Percentiles rank a stretch among this genome's conserved stretches.
phyloP scores from a whole-genome alignment of 2,113 vertebrate genomes.

The Nibea albiflora region DNA sequence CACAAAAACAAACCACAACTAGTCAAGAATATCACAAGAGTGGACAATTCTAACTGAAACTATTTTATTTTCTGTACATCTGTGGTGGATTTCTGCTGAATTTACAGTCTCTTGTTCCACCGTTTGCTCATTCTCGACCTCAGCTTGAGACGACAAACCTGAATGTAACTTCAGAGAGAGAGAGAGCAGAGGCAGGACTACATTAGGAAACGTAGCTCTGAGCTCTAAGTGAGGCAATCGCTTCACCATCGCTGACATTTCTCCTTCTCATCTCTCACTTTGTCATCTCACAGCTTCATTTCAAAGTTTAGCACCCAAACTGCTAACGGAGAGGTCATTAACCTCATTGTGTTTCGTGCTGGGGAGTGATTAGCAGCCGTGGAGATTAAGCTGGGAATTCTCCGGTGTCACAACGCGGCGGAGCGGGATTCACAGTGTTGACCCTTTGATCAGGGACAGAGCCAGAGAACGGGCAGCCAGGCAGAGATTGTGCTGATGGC shows the following conservation, averaged over 20 bases:
- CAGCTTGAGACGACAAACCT: neutral
- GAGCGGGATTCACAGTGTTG: slow-evolving; percentile 54
- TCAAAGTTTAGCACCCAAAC: slow-evolving; percentile 27
- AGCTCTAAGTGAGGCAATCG: neutral
- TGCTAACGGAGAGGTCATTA: slow-evolving; percentile 45
- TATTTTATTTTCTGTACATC: neutral
- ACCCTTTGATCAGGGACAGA: slow-evolving; percentile 68
- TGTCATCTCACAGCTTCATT: slow-evolving; percentile 29
- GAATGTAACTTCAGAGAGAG: neutral
- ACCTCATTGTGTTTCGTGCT: slow-evolving; percentile 41
- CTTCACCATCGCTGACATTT: neutral
- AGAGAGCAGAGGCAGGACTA: neutral
- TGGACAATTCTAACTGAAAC: neutral
- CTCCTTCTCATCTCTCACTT: slow-evolving; percentile 2
- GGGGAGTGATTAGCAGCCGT: slow-evolving; percentile 53
- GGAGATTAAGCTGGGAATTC: slow-evolving; percentile 59
- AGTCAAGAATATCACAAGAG: neutral
- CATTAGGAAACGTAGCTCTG: neutral
- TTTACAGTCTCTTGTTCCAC: neutral
- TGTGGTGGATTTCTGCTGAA: neutral
- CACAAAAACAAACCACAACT: too few relatives aligned
- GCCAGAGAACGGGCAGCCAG: slow-evolving; percentile 52
- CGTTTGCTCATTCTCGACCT: neutral
- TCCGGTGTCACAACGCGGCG: slow-evolving; percentile 42
- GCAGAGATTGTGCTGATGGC: slow-evolving; percentile 65